Evolutionary conservation across 2,888 invertebrate genomes (phyloP), one percentile per base, ranked within the genome.

Genomic region (Sceliomorpha sp.): DNA sequence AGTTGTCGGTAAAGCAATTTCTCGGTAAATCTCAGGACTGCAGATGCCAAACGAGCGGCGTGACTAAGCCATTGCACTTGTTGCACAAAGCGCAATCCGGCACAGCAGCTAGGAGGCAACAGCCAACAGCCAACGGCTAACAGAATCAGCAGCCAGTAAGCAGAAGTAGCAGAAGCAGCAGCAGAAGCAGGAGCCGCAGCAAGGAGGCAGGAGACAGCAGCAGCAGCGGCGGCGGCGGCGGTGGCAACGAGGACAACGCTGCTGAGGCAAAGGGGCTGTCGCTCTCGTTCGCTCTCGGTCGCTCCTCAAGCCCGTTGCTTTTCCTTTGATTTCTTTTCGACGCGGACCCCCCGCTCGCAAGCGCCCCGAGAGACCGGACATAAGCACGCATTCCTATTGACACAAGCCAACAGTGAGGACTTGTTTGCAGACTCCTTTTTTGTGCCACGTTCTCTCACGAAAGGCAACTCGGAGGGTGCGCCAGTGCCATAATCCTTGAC

Each of bases 381-480:
- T 70, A 72, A 76, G 69, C 66, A 76, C 70, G 73, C 74, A 74
- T 78, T 79, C 77, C 78, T 81, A 80, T 77, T 81, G 78, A 80
- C 78, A 75, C 67, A 76, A 72, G 67, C 42, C 40, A 39, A 26
- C 20, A 20, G 20, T 20, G 20, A 20, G 24, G 14, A 40, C 13
- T 39, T 31, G 15, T 40, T 39, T 51, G 51, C 5, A 20, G 20
- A 20, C 20, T 20, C 20, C 15, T 39, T 8, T 39, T 26, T 27
- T 10, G 14, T 34, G 29, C 32, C 24, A 31, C 13, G 27, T 10
- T 9, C 13, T 36, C 36, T 29, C 20, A 10, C 40, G 29, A 12
- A 14, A 20, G 20, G 20, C 29, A 62, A 67, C 60, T 69, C 55
- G 58, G 75, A 48, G 75, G 74, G 73, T 73, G 67, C 69, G 67